These are phyloP conservation scores for Catharus ustulatus DNA, from an alignment of 2,797 vertebrate genomes.

Conservation along the genomic window DNA sequence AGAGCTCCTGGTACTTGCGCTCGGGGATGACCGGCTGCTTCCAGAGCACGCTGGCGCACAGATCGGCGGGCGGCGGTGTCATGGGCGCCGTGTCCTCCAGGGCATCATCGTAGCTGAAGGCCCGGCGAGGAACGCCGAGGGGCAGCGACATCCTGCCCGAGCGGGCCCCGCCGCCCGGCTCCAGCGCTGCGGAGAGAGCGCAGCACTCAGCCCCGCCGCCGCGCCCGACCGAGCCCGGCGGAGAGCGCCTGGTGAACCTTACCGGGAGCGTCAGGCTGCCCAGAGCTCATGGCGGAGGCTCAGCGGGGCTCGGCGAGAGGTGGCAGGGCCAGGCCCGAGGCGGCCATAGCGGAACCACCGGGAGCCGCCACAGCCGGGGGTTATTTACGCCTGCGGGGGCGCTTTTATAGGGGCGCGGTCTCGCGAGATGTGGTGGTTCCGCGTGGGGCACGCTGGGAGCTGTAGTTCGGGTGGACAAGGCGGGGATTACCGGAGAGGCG, in stretches of 20 bases:
- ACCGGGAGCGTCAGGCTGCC: constrained; percentile 76
- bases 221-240: neutral
- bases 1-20: constrained; percentile 87
- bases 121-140: constrained; percentile 83
- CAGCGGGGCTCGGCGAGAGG: neutral
- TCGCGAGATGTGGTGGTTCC: rapidly evolving
- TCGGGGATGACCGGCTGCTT: constrained; percentile 90
- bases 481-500: rapidly evolving
- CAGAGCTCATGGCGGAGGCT: constrained; percentile 69
- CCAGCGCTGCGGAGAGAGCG: constrained; percentile 77
- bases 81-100: constrained; percentile 86
- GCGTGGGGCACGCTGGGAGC: neutral
- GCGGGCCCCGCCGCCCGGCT: constrained; percentile 75
- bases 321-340: rapidly evolving
- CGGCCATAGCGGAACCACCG: rapidly evolving
- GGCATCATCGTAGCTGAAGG: constrained; percentile 92
- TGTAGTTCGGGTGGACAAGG: neutral
- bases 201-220: constrained; percentile 13
- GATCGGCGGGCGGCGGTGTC: constrained; percentile 88
- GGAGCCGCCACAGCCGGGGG: rapidly evolving
- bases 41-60: constrained; percentile 86
- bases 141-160: constrained; percentile 87
- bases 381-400: rapidly evolving
- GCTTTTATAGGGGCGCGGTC: rapidly evolving
- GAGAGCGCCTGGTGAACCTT: constrained; percentile 9